A percentile compares a stretch with the other conserved stretches of the same genome.
Conservation (phyloP, 2,113 vertebrate genomes). For the Carassius gibelio region DNA sequence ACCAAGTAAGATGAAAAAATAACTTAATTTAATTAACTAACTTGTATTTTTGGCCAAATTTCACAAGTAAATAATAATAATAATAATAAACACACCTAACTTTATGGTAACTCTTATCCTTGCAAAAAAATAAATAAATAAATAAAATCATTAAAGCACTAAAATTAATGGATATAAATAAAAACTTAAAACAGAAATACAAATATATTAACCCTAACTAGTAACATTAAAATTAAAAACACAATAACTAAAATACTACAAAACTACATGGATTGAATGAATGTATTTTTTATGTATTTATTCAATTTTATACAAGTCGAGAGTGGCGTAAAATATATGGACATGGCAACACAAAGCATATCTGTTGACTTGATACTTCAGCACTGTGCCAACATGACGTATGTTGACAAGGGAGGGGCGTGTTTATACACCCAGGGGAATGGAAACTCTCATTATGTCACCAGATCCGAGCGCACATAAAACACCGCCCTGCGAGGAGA, state of each 20-base stretch:
- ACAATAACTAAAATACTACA: no score
- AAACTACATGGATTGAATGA: no score
- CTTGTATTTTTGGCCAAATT: background rate
- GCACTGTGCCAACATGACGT: slow-evolving; percentile 7
- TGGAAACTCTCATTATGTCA: slow-evolving; percentile 72
- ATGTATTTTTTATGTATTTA: no score
- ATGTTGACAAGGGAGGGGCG: slow-evolving; percentile 65
- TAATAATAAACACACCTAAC: background rate
- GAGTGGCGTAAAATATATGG: background rate
- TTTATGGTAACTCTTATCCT: background rate
- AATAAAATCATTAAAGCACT: background rate
- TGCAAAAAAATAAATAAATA: background rate
- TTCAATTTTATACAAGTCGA: no score
- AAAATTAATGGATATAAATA: background rate
- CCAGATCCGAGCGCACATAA: slow-evolving; percentile 66
- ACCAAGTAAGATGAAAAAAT: background rate
- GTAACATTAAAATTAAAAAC: no score
- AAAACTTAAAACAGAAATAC: background rate
- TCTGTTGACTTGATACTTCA: slow-evolving; percentile 15
- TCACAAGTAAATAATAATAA: no score
- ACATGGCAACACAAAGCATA: background rate
- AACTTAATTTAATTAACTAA: background rate
- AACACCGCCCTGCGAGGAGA: slow-evolving; percentile 59
- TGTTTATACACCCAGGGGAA: slow-evolving; percentile 64
- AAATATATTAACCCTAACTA: background rate